Base-by-base conservation (phyloP, 35 echinoderm and acorn worm species). In the Lytechinus variegatus region DNA sequence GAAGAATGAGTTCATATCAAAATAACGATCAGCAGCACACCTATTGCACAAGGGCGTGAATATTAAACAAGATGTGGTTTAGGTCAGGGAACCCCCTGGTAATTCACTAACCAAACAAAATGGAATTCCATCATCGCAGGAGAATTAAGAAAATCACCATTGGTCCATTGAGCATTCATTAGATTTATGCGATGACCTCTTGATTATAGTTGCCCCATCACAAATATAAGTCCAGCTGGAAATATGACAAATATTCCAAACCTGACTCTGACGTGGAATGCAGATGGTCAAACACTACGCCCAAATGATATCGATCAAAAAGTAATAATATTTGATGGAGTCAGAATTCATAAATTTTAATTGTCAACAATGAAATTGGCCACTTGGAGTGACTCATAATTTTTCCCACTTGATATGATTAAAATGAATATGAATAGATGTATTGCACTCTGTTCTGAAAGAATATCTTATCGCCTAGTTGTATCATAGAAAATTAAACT, bases 21-120 rank as follows among this genome's bases (percentile, higher is more conserved):
- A 79, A 79, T 79, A 79, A 79, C 21, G 66, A 79, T 79, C 66
- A 24, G 19, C 8, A 19, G 66, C 66, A 79, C 66, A 79, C 66
- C 66, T 79, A 79, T 16, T 7, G 16, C 66, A 79, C 3, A 4
- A 4, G 16, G 14, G 66, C 66, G 24, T 79, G 4, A 79, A 79
- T 79, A 79, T n/a, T n/a, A 79, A 79, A 79, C 8, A 8, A 79
- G 66, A 5, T 7, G 66, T 7, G 16, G 19, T 19, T 24, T 4
- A 5, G 66, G 66, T 24, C 2, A 24, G 66, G 66, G 19, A n/a
- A 7, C 14, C 21, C 66, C 5, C 3, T n/a, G 14, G 19, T 79
- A 79, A 79, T 79, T 79, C 66, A 79, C n/a, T 79, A 79, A 79
- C 66, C 19, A 79, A 79, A 79, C 66, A 79, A 79, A 79, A 79